Evolutionary conservation across 1,140 invertebrate species (phyloP).

Genomic region (Bactericera cockerelli): DNA sequence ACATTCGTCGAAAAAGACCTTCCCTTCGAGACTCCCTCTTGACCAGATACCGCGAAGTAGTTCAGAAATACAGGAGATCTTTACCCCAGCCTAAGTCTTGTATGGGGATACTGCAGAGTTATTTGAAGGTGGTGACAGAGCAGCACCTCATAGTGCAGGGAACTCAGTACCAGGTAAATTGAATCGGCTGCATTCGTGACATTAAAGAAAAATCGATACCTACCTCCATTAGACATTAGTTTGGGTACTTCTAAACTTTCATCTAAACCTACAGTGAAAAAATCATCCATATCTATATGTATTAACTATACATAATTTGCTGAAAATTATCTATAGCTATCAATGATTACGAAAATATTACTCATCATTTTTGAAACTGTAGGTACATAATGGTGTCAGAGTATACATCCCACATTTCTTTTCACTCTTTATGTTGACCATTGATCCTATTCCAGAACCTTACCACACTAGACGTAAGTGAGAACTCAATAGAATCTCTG

Average conservation of each 20-base stretch:
- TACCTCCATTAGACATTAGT: too few relatives aligned
- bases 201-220: too few relatives aligned
- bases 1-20: not conserved
- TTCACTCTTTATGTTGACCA: conserved; percentile 20
- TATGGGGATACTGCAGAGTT: not conserved
- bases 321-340: too few relatives aligned
- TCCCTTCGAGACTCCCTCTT: not conserved
- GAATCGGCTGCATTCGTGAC: too few relatives aligned
- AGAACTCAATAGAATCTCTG: conserved; percentile 56
- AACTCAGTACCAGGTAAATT: not conserved
- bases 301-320: too few relatives aligned
- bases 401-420: too few relatives aligned
- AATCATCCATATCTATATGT: too few relatives aligned
- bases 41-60: not conserved
- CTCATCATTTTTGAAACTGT: too few relatives aligned
- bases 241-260: too few relatives aligned
- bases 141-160: not conserved
- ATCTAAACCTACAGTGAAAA: too few relatives aligned
- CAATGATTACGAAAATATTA: too few relatives aligned
- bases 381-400: too few relatives aligned
- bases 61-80: not conserved
- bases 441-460: conserved; percentile 45
- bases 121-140: not conserved
- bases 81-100: not conserved
- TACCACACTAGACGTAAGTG: conserved; percentile 58